These are phyloP conservation scores for Bucco capensis DNA, from an alignment of 2,113 vertebrate species.

Conservation along the genomic window DNA sequence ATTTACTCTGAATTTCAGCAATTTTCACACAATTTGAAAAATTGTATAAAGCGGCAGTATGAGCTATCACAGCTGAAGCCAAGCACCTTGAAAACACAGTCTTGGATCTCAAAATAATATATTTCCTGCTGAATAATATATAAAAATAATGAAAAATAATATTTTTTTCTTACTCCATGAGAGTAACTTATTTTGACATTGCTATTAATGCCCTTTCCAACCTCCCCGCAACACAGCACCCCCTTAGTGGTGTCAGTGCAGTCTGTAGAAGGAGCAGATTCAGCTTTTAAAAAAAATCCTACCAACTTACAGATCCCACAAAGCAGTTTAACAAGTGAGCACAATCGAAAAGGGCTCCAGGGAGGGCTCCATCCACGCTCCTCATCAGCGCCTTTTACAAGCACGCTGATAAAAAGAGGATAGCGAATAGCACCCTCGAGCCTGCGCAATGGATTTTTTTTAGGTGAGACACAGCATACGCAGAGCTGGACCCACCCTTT, in stretches of 20 bases:
- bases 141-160: too few relatives aligned
- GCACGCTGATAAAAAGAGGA: too few relatives aligned
- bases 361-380: too few relatives aligned
- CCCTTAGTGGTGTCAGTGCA: background rate
- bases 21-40: background rate
- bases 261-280: background rate
- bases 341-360: background rate
- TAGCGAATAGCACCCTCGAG: too few relatives aligned
- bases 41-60: background rate
- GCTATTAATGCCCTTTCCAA: background rate
- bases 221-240: background rate
- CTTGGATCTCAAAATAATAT: background rate
- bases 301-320: background rate
- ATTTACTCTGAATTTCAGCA: background rate
- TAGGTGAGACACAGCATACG: too few relatives aligned
- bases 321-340: background rate
- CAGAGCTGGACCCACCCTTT: too few relatives aligned
- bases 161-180: background rate
- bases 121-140: background rate
- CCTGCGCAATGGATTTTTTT: too few relatives aligned
- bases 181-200: background rate
- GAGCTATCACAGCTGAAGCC: background rate
- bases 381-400: too few relatives aligned
- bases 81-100: background rate
- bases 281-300: background rate